Base-by-base conservation (phyloP, 2,797 vertebrate species). In the Enteromius unitaeniatus region DNA sequence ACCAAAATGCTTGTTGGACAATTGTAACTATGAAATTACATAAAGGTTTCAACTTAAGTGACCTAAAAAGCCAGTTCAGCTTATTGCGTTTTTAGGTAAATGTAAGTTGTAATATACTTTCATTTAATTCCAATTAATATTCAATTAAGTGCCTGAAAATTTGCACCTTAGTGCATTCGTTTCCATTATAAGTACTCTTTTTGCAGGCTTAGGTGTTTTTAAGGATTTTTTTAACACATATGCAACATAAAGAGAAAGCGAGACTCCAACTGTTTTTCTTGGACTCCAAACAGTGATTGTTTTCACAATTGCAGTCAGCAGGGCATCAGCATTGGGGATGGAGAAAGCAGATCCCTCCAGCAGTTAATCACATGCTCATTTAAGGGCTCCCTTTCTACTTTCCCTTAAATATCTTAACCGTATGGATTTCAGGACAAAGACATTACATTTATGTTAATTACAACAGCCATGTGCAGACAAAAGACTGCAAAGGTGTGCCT, bases 231-330 rank as follows among this genome's bases (percentile, higher is more conserved):
- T 75, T 42, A 42, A 42, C 42, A 42, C 42, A 42, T 42, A 42
- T 42, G 42, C 42, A 42, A 42, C 10, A 42, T 42, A 42, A 42
- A 42, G 40, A 42, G 17, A 14, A 28, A 74, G 23, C 82, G 86
- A 84, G 75, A 31, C n/a, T n/a, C n/a, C n/a, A 77, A 45, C 42
- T 79, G 78, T 68, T 68, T 68, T 28, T 58, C 49, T 68, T 83
- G 60, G 72, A 76, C 45, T 67, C 19, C 1, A 23, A 42, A 42
- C 49, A 68, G 31, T 45, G 68, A 67, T 69, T 83, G 37, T 68
- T 77, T 77, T 77, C 31, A 82, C 45, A 82, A 82, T 64, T 65
- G 45, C 31, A 60, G 64, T 45, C 81, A 69, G 73, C 81, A 42
- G 62, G 73, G 26, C 14, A 69, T 83, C 49, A 19, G 73, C 21